These are phyloP conservation scores for Siphamia tubifer DNA, from an alignment of 2,113 vertebrate species.

Conservation along the genomic window DNA sequence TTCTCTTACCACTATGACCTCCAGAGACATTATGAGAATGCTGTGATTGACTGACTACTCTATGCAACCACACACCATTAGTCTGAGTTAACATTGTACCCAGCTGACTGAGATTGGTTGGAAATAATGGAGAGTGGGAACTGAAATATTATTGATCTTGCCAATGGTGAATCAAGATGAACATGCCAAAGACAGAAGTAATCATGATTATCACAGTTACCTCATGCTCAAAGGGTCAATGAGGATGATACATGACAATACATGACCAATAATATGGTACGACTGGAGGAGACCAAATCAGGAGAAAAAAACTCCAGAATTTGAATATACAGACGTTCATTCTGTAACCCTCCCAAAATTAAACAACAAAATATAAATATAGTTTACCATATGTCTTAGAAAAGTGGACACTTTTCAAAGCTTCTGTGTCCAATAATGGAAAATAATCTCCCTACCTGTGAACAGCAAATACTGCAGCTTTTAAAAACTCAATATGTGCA, in stretches of 20 bases:
- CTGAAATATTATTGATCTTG: background rate
- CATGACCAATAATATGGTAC: no score
- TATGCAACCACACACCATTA: conserved; percentile 21
- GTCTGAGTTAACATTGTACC: conserved; percentile 29
- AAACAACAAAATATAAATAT: no score
- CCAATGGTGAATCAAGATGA: conserved; percentile 16
- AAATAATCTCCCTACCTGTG: no score
- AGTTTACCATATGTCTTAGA: no score
- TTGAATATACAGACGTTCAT: no score
- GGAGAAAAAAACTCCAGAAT: no score
- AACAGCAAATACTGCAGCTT: no score
- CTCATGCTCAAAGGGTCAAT: background rate
- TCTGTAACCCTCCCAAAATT: no score
- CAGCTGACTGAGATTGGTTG: background rate
- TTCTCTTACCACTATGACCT: no score
- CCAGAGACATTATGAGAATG: conserved; percentile 6
- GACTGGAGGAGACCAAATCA: background rate
- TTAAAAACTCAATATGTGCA: no score
- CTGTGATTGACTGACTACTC: conserved; percentile 16
- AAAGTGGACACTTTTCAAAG: no score
- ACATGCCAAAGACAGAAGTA: background rate
- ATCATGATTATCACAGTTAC: background rate
- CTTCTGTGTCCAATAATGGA: no score
- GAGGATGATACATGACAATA: conserved; percentile 8
- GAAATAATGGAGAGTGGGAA: conserved; percentile 14